Conservation (phyloP, 2,113 vertebrate genomes). For the Pomatorhinus ruficollis region DNA sequence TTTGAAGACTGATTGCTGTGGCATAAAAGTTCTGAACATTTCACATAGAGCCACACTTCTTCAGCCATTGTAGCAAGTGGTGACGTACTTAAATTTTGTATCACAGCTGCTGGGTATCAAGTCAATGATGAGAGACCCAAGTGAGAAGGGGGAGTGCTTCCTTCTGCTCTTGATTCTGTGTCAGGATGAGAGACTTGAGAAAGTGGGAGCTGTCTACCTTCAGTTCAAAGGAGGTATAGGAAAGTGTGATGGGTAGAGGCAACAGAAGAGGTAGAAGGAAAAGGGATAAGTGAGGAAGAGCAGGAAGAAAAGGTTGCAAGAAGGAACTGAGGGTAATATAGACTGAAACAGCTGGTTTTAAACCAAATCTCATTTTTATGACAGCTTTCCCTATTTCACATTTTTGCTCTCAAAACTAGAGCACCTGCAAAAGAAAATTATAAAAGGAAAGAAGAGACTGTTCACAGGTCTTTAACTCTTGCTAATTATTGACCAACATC, state of each 20-base stretch:
- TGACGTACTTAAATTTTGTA: neutral
- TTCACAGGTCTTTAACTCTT: neutral
- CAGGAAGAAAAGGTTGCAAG: neutral
- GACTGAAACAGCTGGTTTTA: neutral
- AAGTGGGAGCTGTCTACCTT: neutral
- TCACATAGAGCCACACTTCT: neutral
- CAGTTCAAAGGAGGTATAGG: neutral
- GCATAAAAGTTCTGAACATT: neutral
- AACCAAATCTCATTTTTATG: neutral
- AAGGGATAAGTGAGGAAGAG: neutral
- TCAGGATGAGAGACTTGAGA: neutral
- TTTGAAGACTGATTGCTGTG: neutral
- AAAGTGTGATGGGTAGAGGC: neutral
- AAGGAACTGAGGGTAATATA: neutral
- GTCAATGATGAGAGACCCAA: neutral
- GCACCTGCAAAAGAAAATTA: neutral
- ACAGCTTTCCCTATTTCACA: neutral
- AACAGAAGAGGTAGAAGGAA: neutral
- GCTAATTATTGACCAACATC: neutral
- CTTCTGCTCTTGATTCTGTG: neutral
- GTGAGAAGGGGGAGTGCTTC: neutral
- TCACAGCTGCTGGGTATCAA: neutral
- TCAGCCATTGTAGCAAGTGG: neutral
- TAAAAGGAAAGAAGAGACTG: neutral
- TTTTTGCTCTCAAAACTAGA: neutral